Evolutionary conservation across 2,113 vertebrate species (phyloP), one percentile per base, ranked within the genome.

Genomic region (Tursiops truncatus): DNA sequence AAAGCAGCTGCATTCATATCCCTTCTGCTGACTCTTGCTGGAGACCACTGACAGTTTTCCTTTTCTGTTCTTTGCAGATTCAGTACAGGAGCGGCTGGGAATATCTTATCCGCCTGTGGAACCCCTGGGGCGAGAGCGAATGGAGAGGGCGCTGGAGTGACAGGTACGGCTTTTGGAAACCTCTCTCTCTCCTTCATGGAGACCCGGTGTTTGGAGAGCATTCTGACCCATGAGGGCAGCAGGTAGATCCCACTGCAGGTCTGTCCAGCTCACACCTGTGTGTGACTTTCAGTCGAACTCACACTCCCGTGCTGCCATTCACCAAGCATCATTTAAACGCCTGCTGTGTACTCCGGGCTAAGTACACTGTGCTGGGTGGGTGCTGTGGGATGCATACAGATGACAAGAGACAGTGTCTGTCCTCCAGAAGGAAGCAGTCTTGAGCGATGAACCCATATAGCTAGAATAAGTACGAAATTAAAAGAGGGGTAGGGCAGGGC

Each of bases 61-160:
- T 92, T 97, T 97, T 79, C 77, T 84, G 62, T 77, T 93, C 95
- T n/a, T 56, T 74, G 60, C 88, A 99, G 99, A 85, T 99, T 70
- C 95, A 20, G 21, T 98, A 97, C 92, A 94, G 89, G 97, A 95
- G 95, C 1, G 36, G 89, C 56, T 97, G 85, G 98, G 98, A 98
- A 82, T 77, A 97, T 41, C 97, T 99, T 1, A 97, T 99, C 92
- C 98, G 98, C 84, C 92, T 99, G 41, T 99, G 99, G 99, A 99
- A 99, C 96, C 98, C 99, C 0, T 99, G 99, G 98, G 98, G 98
- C 33, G 21, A 71, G 0, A 95, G 90, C 0, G 98, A 99, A 70
- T 99, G 99, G 99, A 98, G 77, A 56, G 98, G 99, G 8, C 84
- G 95, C 92, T 99, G 99, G 99, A 98, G 98, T 20, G 99, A 99